Evolutionary conservation across 2,797 vertebrate genomes (phyloP), one percentile per base, ranked within the genome.

Genomic region (Halcyon leucocephala): DNA sequence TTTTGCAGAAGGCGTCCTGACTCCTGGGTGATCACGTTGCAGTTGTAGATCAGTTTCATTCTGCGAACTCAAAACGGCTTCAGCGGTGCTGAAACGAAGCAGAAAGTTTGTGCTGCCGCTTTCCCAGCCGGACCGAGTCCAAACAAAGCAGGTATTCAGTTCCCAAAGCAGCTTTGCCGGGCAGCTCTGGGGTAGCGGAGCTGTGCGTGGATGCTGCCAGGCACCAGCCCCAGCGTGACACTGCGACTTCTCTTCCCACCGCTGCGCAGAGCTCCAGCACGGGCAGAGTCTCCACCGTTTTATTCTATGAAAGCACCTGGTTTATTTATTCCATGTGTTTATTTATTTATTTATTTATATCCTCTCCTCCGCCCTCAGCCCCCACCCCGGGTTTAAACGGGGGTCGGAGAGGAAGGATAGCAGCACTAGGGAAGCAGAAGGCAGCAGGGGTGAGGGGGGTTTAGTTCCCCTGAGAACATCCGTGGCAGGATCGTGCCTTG

Each of bases 51-150:
- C 46, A 26, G 3, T 48, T 87, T 90, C 39, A 5, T 66, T 82
- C 83, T 71, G 64, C 62, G 69, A 82, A 71, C 82, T 57, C 65
- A 21, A 61, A 84, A 88, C 46, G 35, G 66, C 61, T 91, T 85
- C 70, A 72, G 93, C 52, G 37, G 86, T 49, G 48, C 77, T 81
- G 70, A 87, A 71, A 62, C 5, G 48, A 70, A 66, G 57, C 60
- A 84, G 58, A 87, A 96, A 90, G 82, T 96, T 86, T 71, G 57
- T 41, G 26, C 73, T 83, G 84, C n/a, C 54, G 6, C 44, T 88
- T 82, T 61, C 54, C 55, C 72, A 71, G 46, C 46, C 57, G 28
- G 66, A 46, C 57, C 39, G 12, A 16, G 39, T 31, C 61, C 73
- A 12, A 28, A 37, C 16, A 25, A 57, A 83, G 67, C 87, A 41